These are phyloP conservation scores for Myotis vivesi DNA, from an alignment of 2,797 vertebrate genomes.

Conservation along the genomic window DNA sequence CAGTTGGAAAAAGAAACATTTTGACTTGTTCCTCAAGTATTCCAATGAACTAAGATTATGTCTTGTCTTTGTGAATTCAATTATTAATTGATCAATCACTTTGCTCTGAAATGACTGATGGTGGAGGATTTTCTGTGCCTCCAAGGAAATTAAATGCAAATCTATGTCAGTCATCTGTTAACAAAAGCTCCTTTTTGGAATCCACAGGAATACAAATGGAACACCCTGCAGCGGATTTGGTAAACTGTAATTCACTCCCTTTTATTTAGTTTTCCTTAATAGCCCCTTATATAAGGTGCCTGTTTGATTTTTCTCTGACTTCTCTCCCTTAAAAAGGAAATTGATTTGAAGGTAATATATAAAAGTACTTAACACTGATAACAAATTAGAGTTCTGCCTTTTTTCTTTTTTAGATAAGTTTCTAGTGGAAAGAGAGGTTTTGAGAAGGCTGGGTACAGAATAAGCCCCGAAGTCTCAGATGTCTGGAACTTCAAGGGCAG, in stretches of 20 bases:
- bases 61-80: slow-evolving; percentile 48
- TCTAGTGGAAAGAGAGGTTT: background rate
- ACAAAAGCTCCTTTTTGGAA: slow-evolving; percentile 54
- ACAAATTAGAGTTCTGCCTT: slow-evolving; percentile 55
- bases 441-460: background rate
- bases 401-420: slow-evolving; percentile 36
- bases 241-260: background rate
- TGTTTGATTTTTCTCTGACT: slow-evolving; percentile 52
- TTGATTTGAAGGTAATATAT: slow-evolving; percentile 50
- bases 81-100: slow-evolving; percentile 68
- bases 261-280: slow-evolving; percentile 32
- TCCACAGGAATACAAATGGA: background rate
- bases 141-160: slow-evolving; percentile 71
- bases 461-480: background rate
- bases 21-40: slow-evolving; percentile 3
- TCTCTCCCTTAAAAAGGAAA: slow-evolving; percentile 55
- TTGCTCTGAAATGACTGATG: slow-evolving; percentile 31
- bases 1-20: slow-evolving; percentile 21
- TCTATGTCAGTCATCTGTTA: slow-evolving; percentile 45
- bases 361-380: slow-evolving; percentile 59
- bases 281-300: background rate
- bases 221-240: background rate
- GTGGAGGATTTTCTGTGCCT: slow-evolving; percentile 62
- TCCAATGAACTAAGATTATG: slow-evolving; percentile 45
- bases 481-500: background rate